phyloP scores from a whole-genome alignment of 23 tunicate species.

The Diplosoma virens region DNA sequence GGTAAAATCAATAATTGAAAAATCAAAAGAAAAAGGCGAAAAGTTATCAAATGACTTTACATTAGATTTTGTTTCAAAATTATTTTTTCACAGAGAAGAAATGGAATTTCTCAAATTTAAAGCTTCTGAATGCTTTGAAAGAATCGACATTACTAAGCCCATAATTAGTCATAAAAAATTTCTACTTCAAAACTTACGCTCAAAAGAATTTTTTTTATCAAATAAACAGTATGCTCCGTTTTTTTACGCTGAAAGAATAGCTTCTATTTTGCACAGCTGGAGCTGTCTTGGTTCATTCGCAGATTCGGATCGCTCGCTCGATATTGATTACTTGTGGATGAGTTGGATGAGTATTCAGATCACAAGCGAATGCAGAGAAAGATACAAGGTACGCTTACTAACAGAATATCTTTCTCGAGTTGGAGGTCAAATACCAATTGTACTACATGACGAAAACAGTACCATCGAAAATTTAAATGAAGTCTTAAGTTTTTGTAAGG shows the following conservation, averaged over 20 bases:
- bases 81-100: too few species aligned
- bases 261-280: constrained; percentile 28
- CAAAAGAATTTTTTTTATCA: background rate
- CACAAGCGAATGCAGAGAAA: background rate
- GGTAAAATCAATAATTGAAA: too few species aligned
- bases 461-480: background rate
- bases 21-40: too few species aligned
- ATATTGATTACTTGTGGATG: background rate
- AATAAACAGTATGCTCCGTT: background rate
- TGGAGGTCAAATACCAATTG: background rate
- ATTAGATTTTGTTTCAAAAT: too few species aligned
- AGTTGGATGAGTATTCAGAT: background rate
- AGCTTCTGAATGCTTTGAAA: too few species aligned
- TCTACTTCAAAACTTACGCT: too few species aligned
- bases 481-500: background rate
- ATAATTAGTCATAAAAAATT: too few species aligned
- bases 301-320: background rate
- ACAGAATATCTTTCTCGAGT: background rate
- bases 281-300: background rate
- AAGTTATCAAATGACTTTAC: too few species aligned
- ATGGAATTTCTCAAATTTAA: too few species aligned
- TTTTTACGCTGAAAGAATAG: constrained; percentile 22
- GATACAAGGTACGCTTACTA: background rate
- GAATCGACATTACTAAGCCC: too few species aligned
- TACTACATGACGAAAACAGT: background rate